Base-by-base conservation (phyloP, 2,888 invertebrate species). In the Subacronicta megacephala region DNA sequence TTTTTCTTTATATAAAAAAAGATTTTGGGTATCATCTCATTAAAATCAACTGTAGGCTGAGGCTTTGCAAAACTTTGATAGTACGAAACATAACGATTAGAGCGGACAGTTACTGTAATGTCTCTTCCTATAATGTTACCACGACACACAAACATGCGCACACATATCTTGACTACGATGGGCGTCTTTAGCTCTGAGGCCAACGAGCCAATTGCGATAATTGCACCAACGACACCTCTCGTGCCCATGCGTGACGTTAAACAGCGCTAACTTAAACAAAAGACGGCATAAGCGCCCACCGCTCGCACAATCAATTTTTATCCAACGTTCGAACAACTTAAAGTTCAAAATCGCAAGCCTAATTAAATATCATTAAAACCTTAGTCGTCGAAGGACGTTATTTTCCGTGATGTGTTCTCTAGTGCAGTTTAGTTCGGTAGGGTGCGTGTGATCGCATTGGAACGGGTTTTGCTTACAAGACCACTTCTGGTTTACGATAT, bases 161-260 rank as follows among this genome's bases (percentile, higher is more conserved):
- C 66, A 76, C 75, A 78, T 81, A 79, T 80, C 76, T 82, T 75
- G 83, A 83, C 80, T 80, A 81, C 83, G 84, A 90, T 89, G 93
- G 92, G 92, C 92, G 93, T 92, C 90, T 88, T 87, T 87, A 83
- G 82, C 84, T 85, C 80, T 82, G 86, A 89, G 89, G 85, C 90
- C 89, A 89, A 87, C 89, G 89, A 89, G 92, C 93, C 93, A 94
- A 93, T 94, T 93, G 93, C 90, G 84, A 89, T 93, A 93, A 94
- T 94, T 93, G 90, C 88, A 78, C 80, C 85, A 88, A 87, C 89
- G 91, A 92, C 93, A 93, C 93, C 92, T 92, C 90, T 90, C 83
- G 80, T 88, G 87, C 81, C 82, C 88, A 88, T 90, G 89, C 90
- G 91, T 90, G 90, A 90, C 90, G 87, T 85, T 89, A 88, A 89